A percentile compares a stretch with the other conserved stretches of the same genome.
Evolutionary conservation across 1,140 invertebrate species (phyloP).

Genomic region (Trichonephila inaurata): DNA sequence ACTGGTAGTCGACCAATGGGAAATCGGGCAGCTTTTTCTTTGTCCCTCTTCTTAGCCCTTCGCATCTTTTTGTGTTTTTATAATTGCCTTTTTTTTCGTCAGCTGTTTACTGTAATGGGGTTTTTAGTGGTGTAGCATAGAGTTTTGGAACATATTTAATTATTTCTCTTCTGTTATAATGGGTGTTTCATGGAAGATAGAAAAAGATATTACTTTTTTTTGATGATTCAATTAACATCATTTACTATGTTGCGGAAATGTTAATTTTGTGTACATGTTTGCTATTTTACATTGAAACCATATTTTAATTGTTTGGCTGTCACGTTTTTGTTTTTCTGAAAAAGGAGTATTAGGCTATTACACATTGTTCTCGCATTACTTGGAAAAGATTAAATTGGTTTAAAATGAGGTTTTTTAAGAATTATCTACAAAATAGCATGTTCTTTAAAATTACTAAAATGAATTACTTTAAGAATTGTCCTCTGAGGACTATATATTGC

Average conservation of each 20-base stretch:
- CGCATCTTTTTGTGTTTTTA: conserved; percentile 49
- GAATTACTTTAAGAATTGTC: too few species aligned
- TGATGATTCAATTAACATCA: neutral
- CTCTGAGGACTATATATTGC: too few species aligned
- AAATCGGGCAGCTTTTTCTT: conserved; percentile 57
- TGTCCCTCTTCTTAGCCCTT: conserved; percentile 17
- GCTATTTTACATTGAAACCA: neutral
- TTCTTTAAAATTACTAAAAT: too few species aligned
- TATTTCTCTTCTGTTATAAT: neutral
- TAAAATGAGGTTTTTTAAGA: neutral
- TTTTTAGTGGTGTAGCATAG: conserved; percentile 44
- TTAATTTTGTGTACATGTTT: neutral
- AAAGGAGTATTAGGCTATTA: neutral
- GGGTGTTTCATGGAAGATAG: neutral
- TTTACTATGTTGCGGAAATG: neutral
- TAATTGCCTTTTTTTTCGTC: conserved; percentile 66
- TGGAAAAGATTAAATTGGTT: neutral
- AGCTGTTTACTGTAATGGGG: conserved; percentile 62
- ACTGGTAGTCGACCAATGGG: conserved; percentile 51
- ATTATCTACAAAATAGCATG: too few species aligned
- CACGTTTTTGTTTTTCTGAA: neutral
- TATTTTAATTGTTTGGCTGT: conserved; percentile 26
- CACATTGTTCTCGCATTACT: neutral
- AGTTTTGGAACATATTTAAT: conserved; percentile 50
- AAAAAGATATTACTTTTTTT: neutral